Base-by-base conservation (phyloP, 2,888 invertebrate species). In the Caenorhabditis sinica region DNA sequence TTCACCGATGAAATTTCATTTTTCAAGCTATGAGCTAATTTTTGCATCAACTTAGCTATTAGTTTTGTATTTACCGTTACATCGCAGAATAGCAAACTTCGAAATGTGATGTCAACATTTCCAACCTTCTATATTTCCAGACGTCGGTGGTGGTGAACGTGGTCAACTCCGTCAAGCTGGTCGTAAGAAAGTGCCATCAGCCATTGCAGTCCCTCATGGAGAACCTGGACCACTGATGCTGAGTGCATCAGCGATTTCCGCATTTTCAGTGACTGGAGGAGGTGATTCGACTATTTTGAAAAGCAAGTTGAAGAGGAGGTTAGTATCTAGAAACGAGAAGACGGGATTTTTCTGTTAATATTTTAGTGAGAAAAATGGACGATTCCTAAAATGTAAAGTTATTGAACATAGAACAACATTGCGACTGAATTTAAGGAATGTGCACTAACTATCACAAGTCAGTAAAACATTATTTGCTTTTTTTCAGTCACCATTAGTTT, bases 241-340 rank as follows among this genome's bases (percentile, higher is more conserved):
- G 8, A 82, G 83, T 33, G 72, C 84, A 28, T 88, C 87, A n/a
- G 86, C 83, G 4, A 75, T 88, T 53, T 85, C 85, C 8, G 88
- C 88, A 23, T 85, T 85, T 61, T 85, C 85, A 9, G 61, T 45
- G 6, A 83, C 82, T 17, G 79, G 74, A n/a, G 83, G 83, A 13
- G 79, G 72, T 17, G 86, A 86, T 45, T 83, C 80, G 15, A 74
- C 79, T 5, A 74, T 86, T 61, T 28, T 88, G 53, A 87, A 88
- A 79, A 86, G 86, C 61, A 89, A 89, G 43, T 71, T 89, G 66
- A 89, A 87, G 79, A 82, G 89, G 65, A 86, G 89, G 89, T 85
- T 15, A 17, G 28, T 49, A n/a, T 30, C 17, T 30, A 25, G 40
- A 23, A 20, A 40, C n/a, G 13, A 8, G n/a, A 49, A 63, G 30